These are phyloP conservation scores for Magallana angulata DNA, from an alignment of 1,140 invertebrate species.

Conservation along the genomic window DNA sequence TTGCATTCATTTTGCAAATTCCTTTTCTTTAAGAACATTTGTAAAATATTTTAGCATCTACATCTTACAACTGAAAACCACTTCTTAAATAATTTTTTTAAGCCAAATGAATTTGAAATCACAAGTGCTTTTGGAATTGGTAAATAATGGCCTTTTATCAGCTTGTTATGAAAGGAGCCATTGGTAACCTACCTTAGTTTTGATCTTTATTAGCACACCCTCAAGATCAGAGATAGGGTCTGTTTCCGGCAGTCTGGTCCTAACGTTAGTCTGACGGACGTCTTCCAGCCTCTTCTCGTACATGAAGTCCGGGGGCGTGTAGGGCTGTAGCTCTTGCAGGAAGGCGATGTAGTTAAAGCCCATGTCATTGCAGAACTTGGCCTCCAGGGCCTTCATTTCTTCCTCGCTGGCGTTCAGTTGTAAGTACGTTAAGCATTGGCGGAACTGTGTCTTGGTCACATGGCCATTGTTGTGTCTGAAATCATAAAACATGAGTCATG, in stretches of 20 bases:
- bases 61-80: too few species aligned
- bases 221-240: constrained; percentile 72
- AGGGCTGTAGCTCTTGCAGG: constrained; percentile 73
- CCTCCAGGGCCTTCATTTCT: constrained; percentile 75
- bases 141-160: too few species aligned
- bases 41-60: too few species aligned
- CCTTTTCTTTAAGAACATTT: too few species aligned
- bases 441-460: constrained; percentile 77
- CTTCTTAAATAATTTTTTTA: too few species aligned
- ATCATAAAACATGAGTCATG: not conserved
- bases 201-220: constrained; percentile 75
- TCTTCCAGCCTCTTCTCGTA: constrained; percentile 75
- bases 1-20: too few species aligned
- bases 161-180: not conserved
- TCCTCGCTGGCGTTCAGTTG: constrained; percentile 72
- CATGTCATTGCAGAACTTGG: constrained; percentile 76
- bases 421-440: constrained; percentile 77
- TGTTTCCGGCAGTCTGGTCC: constrained; percentile 70
- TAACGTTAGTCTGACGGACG: constrained; percentile 70
- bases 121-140: too few species aligned
- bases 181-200: constrained; percentile 74
- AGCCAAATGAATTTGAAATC: too few species aligned
- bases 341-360: constrained; percentile 78
- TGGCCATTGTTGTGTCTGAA: constrained; percentile 78
- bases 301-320: constrained; percentile 69